A percentile compares a stretch with the other conserved stretches of the same genome.
These are phyloP conservation scores for Thera obeliscata DNA, from an alignment of 2,888 invertebrate genomes.

Conservation along the genomic window DNA sequence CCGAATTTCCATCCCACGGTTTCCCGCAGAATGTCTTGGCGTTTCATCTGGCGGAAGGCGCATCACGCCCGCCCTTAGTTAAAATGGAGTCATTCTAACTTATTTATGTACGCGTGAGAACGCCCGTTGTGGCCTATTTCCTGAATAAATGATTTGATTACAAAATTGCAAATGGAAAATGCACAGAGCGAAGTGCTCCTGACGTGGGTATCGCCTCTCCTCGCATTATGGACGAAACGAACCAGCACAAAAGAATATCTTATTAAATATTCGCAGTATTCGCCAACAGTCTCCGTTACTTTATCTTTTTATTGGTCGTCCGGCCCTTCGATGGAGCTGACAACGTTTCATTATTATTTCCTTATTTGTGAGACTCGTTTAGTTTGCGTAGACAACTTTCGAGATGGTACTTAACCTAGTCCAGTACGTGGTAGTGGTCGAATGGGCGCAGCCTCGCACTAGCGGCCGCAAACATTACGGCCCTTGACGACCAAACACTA, in stretches of 20 bases:
- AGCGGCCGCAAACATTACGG: conserved; percentile 18
- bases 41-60: conserved; percentile 37
- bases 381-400: conserved; percentile 63
- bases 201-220: conserved; percentile 28
- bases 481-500: conserved; percentile 37
- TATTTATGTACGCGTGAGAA: conserved; percentile 44
- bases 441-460: conserved; percentile 12
- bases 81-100: conserved; percentile 43
- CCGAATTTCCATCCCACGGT: conserved; percentile 18
- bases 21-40: conserved; percentile 36
- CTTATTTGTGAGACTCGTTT: conserved; percentile 58
- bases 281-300: conserved; percentile 44
- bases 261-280: conserved; percentile 39
- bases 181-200: conserved; percentile 38
- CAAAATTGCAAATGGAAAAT: conserved; percentile 46
- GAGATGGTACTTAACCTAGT: conserved; percentile 65
- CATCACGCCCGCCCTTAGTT: conserved; percentile 36
- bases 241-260: conserved; percentile 40
- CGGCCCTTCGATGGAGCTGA: conserved; percentile 47
- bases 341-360: conserved; percentile 61
- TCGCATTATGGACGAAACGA: conserved; percentile 33
- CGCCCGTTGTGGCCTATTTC: conserved; percentile 45
- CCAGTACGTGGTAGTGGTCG: conserved; percentile 42
- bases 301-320: conserved; percentile 50
- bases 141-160: conserved; percentile 48